Conservation (phyloP, 2,888 invertebrate species). For the Patella pellucida region DNA sequence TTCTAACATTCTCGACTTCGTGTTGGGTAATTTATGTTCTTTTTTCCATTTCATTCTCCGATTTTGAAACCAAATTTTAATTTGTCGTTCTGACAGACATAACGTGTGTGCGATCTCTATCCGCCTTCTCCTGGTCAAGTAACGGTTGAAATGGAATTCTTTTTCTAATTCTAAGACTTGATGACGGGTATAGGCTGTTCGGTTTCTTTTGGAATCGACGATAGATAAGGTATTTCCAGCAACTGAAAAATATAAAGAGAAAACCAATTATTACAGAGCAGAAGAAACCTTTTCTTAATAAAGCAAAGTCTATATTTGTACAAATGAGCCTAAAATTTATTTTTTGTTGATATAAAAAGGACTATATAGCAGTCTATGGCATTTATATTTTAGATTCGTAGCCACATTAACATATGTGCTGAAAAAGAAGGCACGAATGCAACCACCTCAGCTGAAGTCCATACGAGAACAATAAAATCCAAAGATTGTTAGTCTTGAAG, state of each 20-base stretch:
- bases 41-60: conserved; percentile 96
- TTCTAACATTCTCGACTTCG: conserved; percentile 56
- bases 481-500: no score
- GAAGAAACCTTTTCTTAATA: no score
- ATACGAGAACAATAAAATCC: no score
- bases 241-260: neutral
- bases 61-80: conserved; percentile 82
- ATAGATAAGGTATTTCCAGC: conserved; percentile 26
- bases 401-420: no score
- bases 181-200: conserved; percentile 97
- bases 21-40: conserved; percentile 63
- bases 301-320: no score
- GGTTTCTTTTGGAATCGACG: conserved; percentile 92
- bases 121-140: conserved; percentile 94
- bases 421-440: no score
- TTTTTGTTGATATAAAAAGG: no score
- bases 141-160: conserved; percentile 98
- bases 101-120: conserved; percentile 97
- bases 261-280: no score
- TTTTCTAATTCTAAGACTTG: conserved; percentile 97
- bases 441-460: no score
- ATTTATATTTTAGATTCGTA: no score
- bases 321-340: no score
- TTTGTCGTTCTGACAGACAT: conserved; percentile 95
- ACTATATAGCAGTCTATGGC: no score